A percentile compares a stretch with the other conserved stretches of the same genome.
phyloP scores from a whole-genome alignment of 2,113 vertebrate genomes.

The Gorsachius goisagi region DNA sequence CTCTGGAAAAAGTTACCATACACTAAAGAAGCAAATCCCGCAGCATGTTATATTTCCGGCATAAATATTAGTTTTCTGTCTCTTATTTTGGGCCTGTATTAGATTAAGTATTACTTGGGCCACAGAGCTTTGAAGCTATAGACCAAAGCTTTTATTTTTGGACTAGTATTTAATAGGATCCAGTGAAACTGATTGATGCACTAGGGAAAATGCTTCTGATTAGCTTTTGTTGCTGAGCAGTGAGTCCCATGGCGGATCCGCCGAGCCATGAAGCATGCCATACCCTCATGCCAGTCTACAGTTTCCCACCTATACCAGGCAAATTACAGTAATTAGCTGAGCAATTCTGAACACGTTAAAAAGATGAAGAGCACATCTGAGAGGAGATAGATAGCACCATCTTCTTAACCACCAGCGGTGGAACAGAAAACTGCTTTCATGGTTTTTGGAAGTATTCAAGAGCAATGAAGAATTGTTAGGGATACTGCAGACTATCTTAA shows the following conservation, averaged over 20 bases:
- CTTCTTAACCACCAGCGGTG: not conserved
- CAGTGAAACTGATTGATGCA: not conserved
- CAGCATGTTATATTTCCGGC: not conserved
- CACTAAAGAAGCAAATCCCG: not conserved
- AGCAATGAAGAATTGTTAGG: not conserved
- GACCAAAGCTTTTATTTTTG: constrained; percentile 46
- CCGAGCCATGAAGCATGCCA: not conserved
- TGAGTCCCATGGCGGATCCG: not conserved
- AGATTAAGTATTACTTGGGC: constrained; percentile 13
- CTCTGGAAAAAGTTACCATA: constrained; percentile 20
- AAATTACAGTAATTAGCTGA: not conserved
- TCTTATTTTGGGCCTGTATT: constrained; percentile 25
- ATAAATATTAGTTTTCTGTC: constrained; percentile 4
- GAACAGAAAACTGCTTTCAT: not conserved
- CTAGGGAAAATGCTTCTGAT: constrained; percentile 27
- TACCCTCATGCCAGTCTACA: not conserved
- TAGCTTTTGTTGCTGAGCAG: not conserved
- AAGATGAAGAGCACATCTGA: not conserved
- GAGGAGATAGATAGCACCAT: not conserved
- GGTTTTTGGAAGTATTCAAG: not conserved
- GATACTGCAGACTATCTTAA: not conserved
- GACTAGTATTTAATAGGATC: constrained; percentile 18
- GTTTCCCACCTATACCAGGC: not conserved
- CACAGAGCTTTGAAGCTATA: constrained; percentile 49
- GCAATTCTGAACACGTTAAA: not conserved